Conservation (phyloP, 2,888 invertebrate genomes). For the Erannis defoliaria region DNA sequence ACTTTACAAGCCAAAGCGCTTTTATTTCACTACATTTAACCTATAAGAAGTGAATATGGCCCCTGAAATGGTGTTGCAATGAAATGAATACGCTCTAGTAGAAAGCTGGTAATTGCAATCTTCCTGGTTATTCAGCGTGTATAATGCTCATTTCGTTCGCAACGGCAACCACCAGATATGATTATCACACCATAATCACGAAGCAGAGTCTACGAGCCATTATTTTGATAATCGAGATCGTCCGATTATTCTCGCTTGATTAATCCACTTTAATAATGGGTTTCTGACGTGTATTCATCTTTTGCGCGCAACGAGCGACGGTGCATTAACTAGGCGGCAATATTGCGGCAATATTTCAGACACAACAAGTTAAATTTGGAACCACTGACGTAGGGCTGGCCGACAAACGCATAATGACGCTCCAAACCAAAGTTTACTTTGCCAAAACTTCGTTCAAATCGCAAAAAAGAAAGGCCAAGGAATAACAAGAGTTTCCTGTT, state of each 20-base stretch:
- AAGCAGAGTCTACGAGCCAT: slow-evolving; percentile 30
- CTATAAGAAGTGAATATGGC: background rate
- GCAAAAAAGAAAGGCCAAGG: slow-evolving; percentile 52
- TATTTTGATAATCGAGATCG: slow-evolving; percentile 23
- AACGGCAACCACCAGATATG: slow-evolving; percentile 39
- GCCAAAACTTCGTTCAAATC: slow-evolving; percentile 39
- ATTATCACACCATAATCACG: slow-evolving; percentile 47
- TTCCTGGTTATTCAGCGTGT: slow-evolving; percentile 43
- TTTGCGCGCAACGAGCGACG: slow-evolving; percentile 50
- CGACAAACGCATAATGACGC: slow-evolving; percentile 54
- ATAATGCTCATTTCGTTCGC: slow-evolving; percentile 37
- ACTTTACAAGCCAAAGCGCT: slow-evolving; percentile 5
- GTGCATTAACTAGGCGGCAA: slow-evolving; percentile 63
- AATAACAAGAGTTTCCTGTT: slow-evolving; percentile 61
- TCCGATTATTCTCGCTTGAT: slow-evolving; percentile 34
- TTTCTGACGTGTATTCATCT: slow-evolving; percentile 29
- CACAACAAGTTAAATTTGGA: slow-evolving; percentile 73
- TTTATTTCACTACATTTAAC: slow-evolving; percentile 1
- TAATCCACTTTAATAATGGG: slow-evolving; percentile 31
- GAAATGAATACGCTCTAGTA: slow-evolving; percentile 41
- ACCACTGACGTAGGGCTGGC: slow-evolving; percentile 64
- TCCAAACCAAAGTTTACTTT: slow-evolving; percentile 23
- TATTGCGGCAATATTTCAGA: slow-evolving; percentile 65
- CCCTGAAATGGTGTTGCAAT: slow-evolving; percentile 13
- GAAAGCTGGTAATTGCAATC: slow-evolving; percentile 54